These are phyloP conservation scores for Coturnix japonica DNA, from an alignment of 2,113 vertebrate species.

Conservation along the genomic window DNA sequence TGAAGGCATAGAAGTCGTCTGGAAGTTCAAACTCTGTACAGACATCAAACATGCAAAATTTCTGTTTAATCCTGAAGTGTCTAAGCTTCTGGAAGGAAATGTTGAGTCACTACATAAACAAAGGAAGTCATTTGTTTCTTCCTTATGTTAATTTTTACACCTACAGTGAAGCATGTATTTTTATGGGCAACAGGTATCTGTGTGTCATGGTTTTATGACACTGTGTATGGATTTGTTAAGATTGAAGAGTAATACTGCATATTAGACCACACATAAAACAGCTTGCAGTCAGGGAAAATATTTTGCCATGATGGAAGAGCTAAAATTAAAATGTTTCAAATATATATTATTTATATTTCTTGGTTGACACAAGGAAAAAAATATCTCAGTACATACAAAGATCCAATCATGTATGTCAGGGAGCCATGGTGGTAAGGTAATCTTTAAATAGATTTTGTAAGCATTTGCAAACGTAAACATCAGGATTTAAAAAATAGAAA, in stretches of 20 bases:
- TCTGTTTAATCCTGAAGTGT: not conserved
- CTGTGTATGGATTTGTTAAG: constrained; percentile 50
- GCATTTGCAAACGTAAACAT: constrained; percentile 3
- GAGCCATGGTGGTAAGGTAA: not conserved
- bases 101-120: not conserved
- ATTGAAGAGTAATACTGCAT: constrained; percentile 52
- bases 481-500: not conserved
- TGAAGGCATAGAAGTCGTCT: not conserved
- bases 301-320: not conserved
- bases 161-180: constrained; percentile 54
- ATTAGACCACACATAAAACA: constrained; percentile 33
- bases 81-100: not conserved
- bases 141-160: constrained; percentile 31
- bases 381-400: not conserved
- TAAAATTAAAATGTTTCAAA: not conserved
- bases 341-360: not conserved
- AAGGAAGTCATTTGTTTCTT: not conserved
- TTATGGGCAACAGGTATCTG: constrained; percentile 54
- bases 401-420: not conserved
- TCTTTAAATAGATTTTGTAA: not conserved
- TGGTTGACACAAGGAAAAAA: not conserved
- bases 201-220: not conserved
- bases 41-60: not conserved
- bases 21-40: not conserved
- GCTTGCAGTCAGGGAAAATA: not conserved